A percentile compares a stretch with the other conserved stretches of the same genome.
phyloP scores from a whole-genome alignment of 2,113 vertebrate genomes.

The Ctenomys sociabilis region DNA sequence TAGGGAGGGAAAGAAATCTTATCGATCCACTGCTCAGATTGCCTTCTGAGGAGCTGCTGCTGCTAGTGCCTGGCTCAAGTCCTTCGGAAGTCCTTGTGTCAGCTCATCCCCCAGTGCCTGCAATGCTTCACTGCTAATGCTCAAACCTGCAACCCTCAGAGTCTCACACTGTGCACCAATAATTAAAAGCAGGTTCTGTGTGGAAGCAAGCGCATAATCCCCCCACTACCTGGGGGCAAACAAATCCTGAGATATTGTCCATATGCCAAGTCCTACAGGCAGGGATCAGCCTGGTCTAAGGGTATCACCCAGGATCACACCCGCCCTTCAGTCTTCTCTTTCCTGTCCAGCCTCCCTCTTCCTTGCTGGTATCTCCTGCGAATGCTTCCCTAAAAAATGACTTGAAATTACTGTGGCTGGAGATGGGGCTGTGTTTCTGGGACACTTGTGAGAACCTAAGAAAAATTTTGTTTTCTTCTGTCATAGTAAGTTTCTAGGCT shows the following conservation, averaged over 20 bases:
- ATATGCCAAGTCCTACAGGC: not conserved
- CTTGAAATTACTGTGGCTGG: not conserved
- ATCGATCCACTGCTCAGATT: not conserved
- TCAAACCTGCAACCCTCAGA: not conserved
- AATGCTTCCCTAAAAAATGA: not conserved
- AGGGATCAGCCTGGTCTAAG: not conserved
- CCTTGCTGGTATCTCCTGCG: not conserved
- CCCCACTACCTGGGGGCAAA: not conserved
- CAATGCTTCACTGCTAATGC: not conserved
- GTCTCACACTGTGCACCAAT: rapidly evolving
- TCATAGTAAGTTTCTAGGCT: constrained; percentile 4
- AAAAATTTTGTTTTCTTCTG: not conserved
- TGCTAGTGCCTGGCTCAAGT: not conserved
- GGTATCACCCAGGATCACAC: not conserved
- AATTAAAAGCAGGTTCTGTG: not conserved
- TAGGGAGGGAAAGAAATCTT: not conserved
- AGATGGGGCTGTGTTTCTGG: not conserved
- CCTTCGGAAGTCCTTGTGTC: not conserved
- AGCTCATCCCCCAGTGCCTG: not conserved
- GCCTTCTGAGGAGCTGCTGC: not conserved
- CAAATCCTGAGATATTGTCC: not conserved
- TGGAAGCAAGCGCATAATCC: not conserved
- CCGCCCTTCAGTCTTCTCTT: not conserved
- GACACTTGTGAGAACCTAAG: not conserved
- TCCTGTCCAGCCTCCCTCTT: not conserved